Evolutionary conservation across 2,797 vertebrate species (phyloP).

Genomic region (Poecilia gillii): DNA sequence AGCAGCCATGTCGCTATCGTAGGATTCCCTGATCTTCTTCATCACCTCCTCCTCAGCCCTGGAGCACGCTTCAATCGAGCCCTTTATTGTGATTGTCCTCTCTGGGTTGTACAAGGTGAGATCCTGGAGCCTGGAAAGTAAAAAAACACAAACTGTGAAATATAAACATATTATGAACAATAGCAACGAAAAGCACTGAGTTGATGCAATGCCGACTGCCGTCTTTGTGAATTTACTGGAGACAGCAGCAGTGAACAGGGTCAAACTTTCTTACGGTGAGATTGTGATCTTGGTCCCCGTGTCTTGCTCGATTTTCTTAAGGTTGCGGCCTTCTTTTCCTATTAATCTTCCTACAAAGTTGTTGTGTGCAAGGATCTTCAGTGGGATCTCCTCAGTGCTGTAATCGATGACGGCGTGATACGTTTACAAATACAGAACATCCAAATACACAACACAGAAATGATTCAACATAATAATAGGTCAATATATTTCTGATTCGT

Average conservation of each 20-base stretch:
- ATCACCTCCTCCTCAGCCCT: constrained; percentile 96
- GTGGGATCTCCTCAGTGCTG: constrained; percentile 97
- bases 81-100: constrained; percentile 96
- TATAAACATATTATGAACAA: background rate
- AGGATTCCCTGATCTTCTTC: constrained; percentile 98
- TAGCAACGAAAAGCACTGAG: background rate
- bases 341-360: constrained; percentile 98
- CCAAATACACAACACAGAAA: background rate
- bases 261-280: constrained; percentile 87
- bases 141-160: background rate
- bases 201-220: background rate
- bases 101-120: constrained; percentile 97
- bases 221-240: background rate
- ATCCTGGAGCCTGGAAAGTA: constrained; percentile 88
- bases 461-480: background rate
- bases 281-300: constrained; percentile 99
- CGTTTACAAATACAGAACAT: background rate
- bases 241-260: background rate
- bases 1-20: constrained; percentile 97
- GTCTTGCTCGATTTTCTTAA: constrained; percentile 98
- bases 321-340: constrained; percentile 97
- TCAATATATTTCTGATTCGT: background rate
- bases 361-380: constrained; percentile 98
- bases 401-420: constrained; percentile 29
- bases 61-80: constrained; percentile 89